Percentiles rank a stretch among this genome's conserved stretches.
phyloP scores from a whole-genome alignment of 2,113 vertebrate species.

The Lophius piscatorius region DNA sequence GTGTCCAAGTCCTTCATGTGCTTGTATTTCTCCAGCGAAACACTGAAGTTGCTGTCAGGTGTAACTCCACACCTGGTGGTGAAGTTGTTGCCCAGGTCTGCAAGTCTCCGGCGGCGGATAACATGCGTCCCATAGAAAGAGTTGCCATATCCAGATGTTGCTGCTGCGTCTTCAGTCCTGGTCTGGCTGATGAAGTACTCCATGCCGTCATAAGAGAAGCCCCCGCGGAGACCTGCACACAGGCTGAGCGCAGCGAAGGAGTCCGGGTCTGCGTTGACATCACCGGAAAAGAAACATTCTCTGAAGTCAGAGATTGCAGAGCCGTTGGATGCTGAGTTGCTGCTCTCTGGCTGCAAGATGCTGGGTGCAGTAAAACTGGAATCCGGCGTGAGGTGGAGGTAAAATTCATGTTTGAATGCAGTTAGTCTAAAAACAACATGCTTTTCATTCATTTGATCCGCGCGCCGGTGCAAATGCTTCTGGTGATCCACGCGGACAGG shows the following conservation, averaged over 20 bases:
- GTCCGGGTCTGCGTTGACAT: constrained; percentile 87
- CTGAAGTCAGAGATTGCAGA: constrained; percentile 68
- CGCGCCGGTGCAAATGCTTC: constrained; percentile 54
- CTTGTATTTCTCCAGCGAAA: constrained; percentile 86
- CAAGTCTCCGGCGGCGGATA: constrained; percentile 78
- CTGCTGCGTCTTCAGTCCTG: constrained; percentile 45
- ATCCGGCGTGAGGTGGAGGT: constrained; percentile 86
- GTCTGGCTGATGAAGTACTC: constrained; percentile 88
- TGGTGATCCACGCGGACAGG: constrained; percentile 84
- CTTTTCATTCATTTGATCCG: constrained; percentile 61
- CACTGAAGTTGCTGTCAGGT: constrained; percentile 77
- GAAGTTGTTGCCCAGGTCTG: constrained; percentile 52
- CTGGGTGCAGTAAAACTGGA: constrained; percentile 85
- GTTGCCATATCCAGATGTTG: constrained; percentile 5
- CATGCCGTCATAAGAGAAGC: constrained; percentile 86
- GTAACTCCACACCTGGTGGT: constrained; percentile 89
- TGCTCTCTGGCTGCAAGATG: constrained; percentile 69
- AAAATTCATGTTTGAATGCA: constrained; percentile 90
- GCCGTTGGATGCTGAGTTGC: constrained; percentile 57
- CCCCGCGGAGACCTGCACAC: constrained; percentile 89
- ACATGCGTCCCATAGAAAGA: constrained; percentile 77
- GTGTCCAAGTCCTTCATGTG: constrained; percentile 48
- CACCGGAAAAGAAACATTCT: constrained; percentile 92
- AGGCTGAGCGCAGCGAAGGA: constrained; percentile 92
- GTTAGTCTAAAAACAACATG: constrained; percentile 81